phyloP scores from a whole-genome alignment of 2,888 invertebrate species.

The Calephelis perditalis region DNA sequence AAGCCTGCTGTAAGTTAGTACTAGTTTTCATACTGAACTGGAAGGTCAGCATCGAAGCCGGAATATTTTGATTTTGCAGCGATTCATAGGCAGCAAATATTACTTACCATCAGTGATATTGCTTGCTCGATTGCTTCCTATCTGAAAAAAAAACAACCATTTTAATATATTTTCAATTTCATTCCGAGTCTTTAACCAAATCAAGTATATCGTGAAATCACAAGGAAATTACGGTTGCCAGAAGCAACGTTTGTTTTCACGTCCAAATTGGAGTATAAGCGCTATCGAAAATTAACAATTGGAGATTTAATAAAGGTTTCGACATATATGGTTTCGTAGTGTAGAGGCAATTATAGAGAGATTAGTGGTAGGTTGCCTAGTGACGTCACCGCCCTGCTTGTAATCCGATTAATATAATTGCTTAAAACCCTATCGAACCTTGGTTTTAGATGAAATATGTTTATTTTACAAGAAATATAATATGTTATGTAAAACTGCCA shows the following conservation, averaged over 20 bases:
- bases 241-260: constrained; percentile 7
- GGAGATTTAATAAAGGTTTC: constrained; percentile 20
- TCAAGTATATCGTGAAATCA: too few relatives aligned
- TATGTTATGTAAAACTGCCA: background rate
- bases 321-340: constrained; percentile 30
- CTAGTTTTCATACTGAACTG: too few relatives aligned
- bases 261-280: constrained; percentile 15
- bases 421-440: constrained; percentile 58
- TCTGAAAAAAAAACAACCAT: too few relatives aligned
- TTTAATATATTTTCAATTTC: too few relatives aligned
- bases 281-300: constrained; percentile 16
- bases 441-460: background rate
- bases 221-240: background rate
- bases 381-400: constrained; percentile 56
- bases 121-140: too few relatives aligned
- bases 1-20: too few relatives aligned
- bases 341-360: constrained; percentile 60
- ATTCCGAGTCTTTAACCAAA: too few relatives aligned
- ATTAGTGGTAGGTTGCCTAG: constrained; percentile 73
- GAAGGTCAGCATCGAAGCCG: too few relatives aligned
- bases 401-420: constrained; percentile 76
- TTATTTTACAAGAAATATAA: background rate
- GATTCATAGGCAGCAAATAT: too few relatives aligned
- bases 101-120: too few relatives aligned
- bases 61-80: too few relatives aligned